A percentile compares a stretch with the other conserved stretches of the same genome.
Evolutionary conservation across 2,113 vertebrate species (phyloP).

Genomic region (Emydocephalus ijimae): DNA sequence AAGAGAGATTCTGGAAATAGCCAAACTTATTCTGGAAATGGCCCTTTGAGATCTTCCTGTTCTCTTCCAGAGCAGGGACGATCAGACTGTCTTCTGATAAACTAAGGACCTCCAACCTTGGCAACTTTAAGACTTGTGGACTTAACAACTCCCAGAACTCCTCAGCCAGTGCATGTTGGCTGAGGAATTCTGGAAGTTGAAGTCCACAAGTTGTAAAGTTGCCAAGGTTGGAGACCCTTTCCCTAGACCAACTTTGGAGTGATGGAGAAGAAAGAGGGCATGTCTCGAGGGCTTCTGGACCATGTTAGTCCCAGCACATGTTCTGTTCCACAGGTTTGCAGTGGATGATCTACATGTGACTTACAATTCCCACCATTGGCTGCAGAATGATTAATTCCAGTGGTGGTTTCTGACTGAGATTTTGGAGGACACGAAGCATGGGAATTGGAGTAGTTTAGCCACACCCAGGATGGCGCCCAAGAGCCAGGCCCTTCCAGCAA

Average conservation of each 20-base stretch:
- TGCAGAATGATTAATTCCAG: neutral
- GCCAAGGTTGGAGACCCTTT: no score
- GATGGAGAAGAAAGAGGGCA: neutral
- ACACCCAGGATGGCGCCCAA: neutral
- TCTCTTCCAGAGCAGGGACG: neutral
- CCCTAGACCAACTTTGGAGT: neutral
- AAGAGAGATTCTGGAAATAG: neutral
- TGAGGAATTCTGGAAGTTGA: no score
- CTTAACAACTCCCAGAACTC: neutral
- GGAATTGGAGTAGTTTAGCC: neutral
- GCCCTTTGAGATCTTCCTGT: neutral
- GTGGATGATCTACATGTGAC: neutral
- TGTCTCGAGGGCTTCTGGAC: neutral
- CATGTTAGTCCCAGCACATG: neutral
- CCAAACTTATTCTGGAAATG: neutral
- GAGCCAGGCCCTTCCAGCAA: neutral
- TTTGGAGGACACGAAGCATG: neutral
- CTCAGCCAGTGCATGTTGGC: no score
- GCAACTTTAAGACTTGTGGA: neutral
- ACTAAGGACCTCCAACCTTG: neutral
- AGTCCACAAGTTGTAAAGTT: no score
- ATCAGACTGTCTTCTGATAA: neutral
- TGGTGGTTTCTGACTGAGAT: neutral
- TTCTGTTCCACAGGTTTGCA: neutral
- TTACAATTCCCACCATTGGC: neutral